Base-by-base conservation (phyloP, 2,888 invertebrate species). In the Tetropium fuscum region DNA sequence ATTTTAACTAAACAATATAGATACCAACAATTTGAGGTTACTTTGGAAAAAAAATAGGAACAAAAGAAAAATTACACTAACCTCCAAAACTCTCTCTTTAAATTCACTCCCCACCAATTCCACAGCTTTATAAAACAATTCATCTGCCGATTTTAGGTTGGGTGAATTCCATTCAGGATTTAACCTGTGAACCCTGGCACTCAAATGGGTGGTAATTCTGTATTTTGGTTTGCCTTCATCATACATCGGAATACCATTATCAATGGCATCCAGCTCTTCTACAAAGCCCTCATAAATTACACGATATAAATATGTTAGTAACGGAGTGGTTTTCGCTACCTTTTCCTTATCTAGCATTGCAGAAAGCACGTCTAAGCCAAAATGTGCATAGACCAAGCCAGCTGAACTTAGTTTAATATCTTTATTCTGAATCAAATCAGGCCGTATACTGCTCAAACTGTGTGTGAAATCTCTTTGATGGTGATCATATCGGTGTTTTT, bases 241-340 rank as follows among this genome's bases (percentile, higher is more conserved):
- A 64, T 76, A 81, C 85, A 93, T 91, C 0, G 90, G 88, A 0
- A 98, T 86, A n/a, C 98, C 99, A 84, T 99, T 99, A 80, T 99
- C 99, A 53, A 98, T 92, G 0, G 93, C 98, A 83, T 99, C 99
- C 59, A 99, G 86, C 85, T 98, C 97, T 83, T 92, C 90, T 8
- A 99, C 89, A 53, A 98, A 92, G 57, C 87, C 87, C 65, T 92
- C 90, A 79, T 99, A 99, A 0, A 98, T 85, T 77, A 88, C 87
- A 63, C 85, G 83, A 73, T 85, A 94, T 8, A 93, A 82, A 0
- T 83, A 72, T 59, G 81, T 82, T 0, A 91, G 71, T 49, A 88
- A 85, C 2, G 86, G 81, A 0, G 83, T 82, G 0, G 82, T 73
- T 13, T 84, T 77, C 30, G 84, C 78, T 3, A 83, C 77, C 1